Evolutionary conservation across 2,888 invertebrate species (phyloP).

Genomic region (Diarsia rubi): DNA sequence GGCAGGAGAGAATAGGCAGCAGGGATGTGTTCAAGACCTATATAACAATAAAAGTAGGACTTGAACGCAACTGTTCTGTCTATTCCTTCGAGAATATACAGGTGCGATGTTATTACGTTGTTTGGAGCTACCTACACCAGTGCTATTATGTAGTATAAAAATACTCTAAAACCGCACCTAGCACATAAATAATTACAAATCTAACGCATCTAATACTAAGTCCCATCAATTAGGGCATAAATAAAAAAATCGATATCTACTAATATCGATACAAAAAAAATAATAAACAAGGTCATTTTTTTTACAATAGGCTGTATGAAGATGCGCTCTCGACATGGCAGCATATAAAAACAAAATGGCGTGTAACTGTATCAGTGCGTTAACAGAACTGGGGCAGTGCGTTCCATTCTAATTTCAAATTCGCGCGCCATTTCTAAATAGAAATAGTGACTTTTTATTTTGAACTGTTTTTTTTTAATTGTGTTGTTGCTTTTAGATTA

Average conservation of each 20-base stretch:
- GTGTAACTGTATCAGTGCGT: conserved; percentile 80
- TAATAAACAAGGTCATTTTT: conserved; percentile 62
- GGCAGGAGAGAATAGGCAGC: too few species aligned
- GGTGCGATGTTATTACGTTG: not conserved
- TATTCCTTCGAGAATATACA: too few species aligned
- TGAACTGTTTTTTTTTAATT: conserved; percentile 33
- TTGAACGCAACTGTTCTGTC: not conserved
- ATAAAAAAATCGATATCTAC: conserved; percentile 40
- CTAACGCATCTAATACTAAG: not conserved
- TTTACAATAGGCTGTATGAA: conserved; percentile 72
- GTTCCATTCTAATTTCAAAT: conserved; percentile 70
- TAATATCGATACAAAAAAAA: conserved; percentile 40
- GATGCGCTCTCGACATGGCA: conserved; percentile 74
- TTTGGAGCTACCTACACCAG: not conserved
- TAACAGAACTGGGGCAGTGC: conserved; percentile 74
- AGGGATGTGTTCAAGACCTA: too few species aligned
- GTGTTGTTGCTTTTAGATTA: conserved; percentile 36
- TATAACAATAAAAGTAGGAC: too few species aligned
- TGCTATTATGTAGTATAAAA: not conserved
- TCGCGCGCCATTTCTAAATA: conserved; percentile 69
- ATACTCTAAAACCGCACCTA: not conserved
- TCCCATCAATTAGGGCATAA: conserved; percentile 32
- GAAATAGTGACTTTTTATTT: conserved; percentile 34
- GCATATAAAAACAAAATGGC: conserved; percentile 83
- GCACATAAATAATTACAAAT: conserved; percentile 26